These are phyloP conservation scores for Anarsia innoxiella DNA, from an alignment of 2,888 invertebrate genomes.

Conservation along the genomic window DNA sequence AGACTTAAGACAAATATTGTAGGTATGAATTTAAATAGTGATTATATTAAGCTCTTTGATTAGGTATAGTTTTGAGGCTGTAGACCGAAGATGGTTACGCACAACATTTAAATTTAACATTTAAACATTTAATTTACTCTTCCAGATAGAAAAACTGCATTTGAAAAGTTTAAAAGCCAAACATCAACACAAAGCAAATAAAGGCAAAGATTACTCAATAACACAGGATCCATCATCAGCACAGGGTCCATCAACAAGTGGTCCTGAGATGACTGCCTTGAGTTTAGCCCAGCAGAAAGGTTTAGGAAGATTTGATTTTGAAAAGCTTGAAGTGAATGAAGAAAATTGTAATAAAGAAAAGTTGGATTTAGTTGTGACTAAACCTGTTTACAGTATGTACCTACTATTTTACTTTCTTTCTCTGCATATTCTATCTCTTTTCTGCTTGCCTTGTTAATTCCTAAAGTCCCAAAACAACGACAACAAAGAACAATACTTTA, in stretches of 20 bases:
- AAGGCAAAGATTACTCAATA: background rate
- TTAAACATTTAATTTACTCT: too few relatives aligned
- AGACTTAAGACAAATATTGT: too few relatives aligned
- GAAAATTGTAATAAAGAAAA: conserved; percentile 35
- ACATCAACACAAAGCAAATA: conserved; percentile 13
- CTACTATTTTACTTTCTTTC: too few relatives aligned
- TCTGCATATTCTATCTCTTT: too few relatives aligned
- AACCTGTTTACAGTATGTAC: conserved; percentile 36
- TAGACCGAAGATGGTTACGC: too few relatives aligned
- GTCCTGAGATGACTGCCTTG: background rate
- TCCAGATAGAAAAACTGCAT: conserved; percentile 58
- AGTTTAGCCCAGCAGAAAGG: background rate
- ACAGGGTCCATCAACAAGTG: background rate
- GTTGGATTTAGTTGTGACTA: conserved; percentile 36
- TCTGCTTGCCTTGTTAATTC: too few relatives aligned
- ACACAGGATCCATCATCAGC: background rate
- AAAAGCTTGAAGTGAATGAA: conserved; percentile 8
- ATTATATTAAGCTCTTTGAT: too few relatives aligned
- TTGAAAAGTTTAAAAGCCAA: conserved; percentile 40
- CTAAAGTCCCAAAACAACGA: too few relatives aligned
- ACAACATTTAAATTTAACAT: too few relatives aligned
- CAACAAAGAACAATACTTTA: too few relatives aligned
- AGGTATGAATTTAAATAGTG: too few relatives aligned
- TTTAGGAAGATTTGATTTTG: background rate
- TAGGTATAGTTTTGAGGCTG: too few relatives aligned